A percentile compares a stretch with the other conserved stretches of the same genome.
These are phyloP conservation scores for Allygus modestus DNA, from an alignment of 2,888 invertebrate genomes.

Conservation along the genomic window DNA sequence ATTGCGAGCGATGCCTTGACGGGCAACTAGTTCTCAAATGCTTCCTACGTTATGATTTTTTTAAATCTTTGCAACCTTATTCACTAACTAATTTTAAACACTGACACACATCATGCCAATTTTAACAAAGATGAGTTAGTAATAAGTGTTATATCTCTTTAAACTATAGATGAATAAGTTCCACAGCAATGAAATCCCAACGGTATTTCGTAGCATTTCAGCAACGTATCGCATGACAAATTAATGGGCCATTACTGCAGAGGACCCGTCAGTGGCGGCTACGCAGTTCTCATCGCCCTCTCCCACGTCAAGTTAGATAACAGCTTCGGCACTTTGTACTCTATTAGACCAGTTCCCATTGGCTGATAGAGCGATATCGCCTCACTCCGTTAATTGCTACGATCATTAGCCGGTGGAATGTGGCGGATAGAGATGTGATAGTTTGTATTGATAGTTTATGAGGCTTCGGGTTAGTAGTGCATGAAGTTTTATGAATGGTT, in stretches of 20 bases:
- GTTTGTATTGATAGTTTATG: not conserved
- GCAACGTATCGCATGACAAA: not conserved
- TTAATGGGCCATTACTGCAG: not conserved
- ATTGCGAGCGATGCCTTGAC: no score
- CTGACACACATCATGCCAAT: no score
- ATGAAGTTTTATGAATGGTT: not conserved
- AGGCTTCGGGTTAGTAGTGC: not conserved
- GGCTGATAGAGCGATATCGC: constrained; percentile 19
- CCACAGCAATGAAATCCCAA: not conserved
- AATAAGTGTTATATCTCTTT: no score
- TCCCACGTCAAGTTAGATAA: constrained; percentile 1
- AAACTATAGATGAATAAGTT: no score
- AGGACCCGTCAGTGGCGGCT: not conserved
- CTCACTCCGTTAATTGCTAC: constrained; percentile 8
- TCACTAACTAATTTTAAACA: no score
- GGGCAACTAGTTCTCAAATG: no score
- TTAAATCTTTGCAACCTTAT: no score
- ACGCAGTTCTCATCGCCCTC: constrained; percentile 23
- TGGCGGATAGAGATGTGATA: not conserved
- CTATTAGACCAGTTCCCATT: constrained; percentile 36
- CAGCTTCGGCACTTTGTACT: constrained; percentile 20
- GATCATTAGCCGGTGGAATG: constrained; percentile 3
- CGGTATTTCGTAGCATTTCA: not conserved
- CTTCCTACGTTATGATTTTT: no score
- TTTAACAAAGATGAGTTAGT: no score